These are phyloP conservation scores for Anarhynchus alexandrinus DNA, from an alignment of 2,113 vertebrate species.

Conservation along the genomic window DNA sequence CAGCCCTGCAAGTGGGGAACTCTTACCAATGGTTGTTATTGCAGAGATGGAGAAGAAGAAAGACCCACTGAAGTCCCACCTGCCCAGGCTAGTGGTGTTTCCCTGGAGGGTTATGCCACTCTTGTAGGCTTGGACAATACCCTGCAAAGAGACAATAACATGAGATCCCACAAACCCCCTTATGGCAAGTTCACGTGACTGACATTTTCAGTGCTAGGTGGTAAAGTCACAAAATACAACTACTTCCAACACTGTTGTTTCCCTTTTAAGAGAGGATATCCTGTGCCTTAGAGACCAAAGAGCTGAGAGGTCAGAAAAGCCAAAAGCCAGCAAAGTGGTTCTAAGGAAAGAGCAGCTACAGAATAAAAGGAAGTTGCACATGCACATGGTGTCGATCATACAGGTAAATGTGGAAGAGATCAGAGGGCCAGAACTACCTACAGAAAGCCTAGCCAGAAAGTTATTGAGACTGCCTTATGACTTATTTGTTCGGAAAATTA, in stretches of 20 bases:
- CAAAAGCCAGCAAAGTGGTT: background rate
- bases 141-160: slow-evolving; percentile 62
- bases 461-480: background rate
- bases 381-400: background rate
- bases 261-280: background rate
- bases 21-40: slow-evolving; percentile 89
- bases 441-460: background rate
- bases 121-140: slow-evolving; percentile 72
- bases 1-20: background rate
- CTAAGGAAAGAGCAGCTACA: background rate
- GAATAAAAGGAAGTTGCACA: background rate
- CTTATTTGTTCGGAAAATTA: background rate
- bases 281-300: background rate
- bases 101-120: slow-evolving; percentile 76
- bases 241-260: background rate
- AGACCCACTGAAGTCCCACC: slow-evolving; percentile 88
- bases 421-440: background rate
- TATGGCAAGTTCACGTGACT: background rate
- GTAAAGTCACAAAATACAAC: background rate
- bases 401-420: background rate
- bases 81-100: slow-evolving; percentile 80
- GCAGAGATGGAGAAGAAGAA: slow-evolving; percentile 91
- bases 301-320: background rate
- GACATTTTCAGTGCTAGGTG: background rate
- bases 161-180: background rate